Evolutionary conservation across 2,888 invertebrate species (phyloP).

Genomic region (Sphaeridia pumilis): DNA sequence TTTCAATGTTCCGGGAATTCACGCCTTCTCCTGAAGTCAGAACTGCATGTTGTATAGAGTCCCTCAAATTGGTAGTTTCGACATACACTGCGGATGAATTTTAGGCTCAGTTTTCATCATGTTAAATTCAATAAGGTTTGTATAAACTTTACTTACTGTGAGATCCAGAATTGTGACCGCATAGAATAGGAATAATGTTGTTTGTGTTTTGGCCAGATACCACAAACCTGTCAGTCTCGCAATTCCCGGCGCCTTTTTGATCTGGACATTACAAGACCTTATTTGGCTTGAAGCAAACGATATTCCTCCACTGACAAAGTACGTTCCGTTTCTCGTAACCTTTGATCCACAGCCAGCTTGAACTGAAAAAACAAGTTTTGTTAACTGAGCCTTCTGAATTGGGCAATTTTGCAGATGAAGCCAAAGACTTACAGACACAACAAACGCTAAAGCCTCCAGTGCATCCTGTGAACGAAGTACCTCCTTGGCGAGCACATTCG

Average conservation of each 20-base stretch:
- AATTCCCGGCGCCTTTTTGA: slow-evolving; percentile 58
- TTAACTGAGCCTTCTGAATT: background rate
- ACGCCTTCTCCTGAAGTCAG: slow-evolving; percentile 42
- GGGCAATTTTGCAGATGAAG: background rate
- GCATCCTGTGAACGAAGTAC: slow-evolving; percentile 54
- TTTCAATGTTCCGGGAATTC: slow-evolving; percentile 30
- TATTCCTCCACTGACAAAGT: slow-evolving; percentile 57
- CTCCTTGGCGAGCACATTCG: slow-evolving; percentile 54
- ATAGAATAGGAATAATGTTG: slow-evolving; percentile 55
- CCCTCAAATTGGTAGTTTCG: slow-evolving; percentile 52
- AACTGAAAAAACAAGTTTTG: slow-evolving; percentile 43
- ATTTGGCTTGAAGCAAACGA: slow-evolving; percentile 43
- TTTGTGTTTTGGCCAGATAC: slow-evolving; percentile 60
- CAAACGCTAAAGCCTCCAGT: slow-evolving; percentile 62
- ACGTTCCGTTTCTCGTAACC: slow-evolving; percentile 51
- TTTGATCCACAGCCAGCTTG: slow-evolving; percentile 54
- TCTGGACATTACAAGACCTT: slow-evolving; percentile 50
- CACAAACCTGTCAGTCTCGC: slow-evolving; percentile 56
- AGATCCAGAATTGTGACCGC: slow-evolving; percentile 64
- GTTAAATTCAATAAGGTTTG: background rate
- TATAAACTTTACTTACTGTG: slow-evolving; percentile 47
- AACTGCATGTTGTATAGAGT: slow-evolving; percentile 55
- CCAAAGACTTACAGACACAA: slow-evolving; percentile 57
- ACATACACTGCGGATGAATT: slow-evolving; percentile 55
- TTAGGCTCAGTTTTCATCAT: background rate